Percentiles rank a stretch among this genome's conserved stretches.
These are phyloP conservation scores for Xestia ashworthii DNA, from an alignment of 2,888 invertebrate species.

Conservation along the genomic window DNA sequence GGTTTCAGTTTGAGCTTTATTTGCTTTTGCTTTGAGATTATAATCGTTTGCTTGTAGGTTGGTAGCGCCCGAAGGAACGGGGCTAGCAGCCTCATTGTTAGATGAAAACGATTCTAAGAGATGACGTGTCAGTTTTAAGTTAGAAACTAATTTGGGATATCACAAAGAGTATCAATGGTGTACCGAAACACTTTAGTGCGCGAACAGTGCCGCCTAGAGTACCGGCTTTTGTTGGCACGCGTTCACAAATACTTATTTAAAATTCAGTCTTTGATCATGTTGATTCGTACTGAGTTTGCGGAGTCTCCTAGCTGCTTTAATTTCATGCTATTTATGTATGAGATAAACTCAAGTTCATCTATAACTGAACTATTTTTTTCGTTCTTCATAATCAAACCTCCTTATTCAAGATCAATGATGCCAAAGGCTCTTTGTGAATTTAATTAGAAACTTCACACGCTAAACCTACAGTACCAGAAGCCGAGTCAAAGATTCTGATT, in stretches of 20 bases:
- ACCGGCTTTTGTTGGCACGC: slow-evolving; percentile 82
- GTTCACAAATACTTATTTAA: slow-evolving; percentile 74
- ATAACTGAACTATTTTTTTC: background rate
- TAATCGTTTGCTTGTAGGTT: slow-evolving; percentile 68
- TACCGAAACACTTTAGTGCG: slow-evolving; percentile 86
- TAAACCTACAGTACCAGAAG: slow-evolving; percentile 48
- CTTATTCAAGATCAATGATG: background rate
- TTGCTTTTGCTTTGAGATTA: slow-evolving; percentile 75
- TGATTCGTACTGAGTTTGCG: slow-evolving; percentile 55
- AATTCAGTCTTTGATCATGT: slow-evolving; percentile 59
- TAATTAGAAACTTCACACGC: background rate
- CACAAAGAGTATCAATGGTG: slow-evolving; percentile 89
- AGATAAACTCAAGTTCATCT: slow-evolving; percentile 32
- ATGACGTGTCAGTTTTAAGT: slow-evolving; percentile 88
- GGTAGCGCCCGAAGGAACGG: slow-evolving; percentile 85
- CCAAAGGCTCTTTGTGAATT: background rate
- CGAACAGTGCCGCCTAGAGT: slow-evolving; percentile 83
- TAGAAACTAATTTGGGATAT: slow-evolving; percentile 90
- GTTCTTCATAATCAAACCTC: background rate
- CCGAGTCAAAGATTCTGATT: slow-evolving; percentile 61
- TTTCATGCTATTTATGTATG: slow-evolving; percentile 55
- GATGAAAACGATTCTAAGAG: slow-evolving; percentile 87
- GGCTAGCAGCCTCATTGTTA: slow-evolving; percentile 87
- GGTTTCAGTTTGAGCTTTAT: slow-evolving; percentile 85
- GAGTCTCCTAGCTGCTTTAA: slow-evolving; percentile 54